phyloP scores from a whole-genome alignment of 2,113 vertebrate species.

The Xiphophorus maculatus region DNA sequence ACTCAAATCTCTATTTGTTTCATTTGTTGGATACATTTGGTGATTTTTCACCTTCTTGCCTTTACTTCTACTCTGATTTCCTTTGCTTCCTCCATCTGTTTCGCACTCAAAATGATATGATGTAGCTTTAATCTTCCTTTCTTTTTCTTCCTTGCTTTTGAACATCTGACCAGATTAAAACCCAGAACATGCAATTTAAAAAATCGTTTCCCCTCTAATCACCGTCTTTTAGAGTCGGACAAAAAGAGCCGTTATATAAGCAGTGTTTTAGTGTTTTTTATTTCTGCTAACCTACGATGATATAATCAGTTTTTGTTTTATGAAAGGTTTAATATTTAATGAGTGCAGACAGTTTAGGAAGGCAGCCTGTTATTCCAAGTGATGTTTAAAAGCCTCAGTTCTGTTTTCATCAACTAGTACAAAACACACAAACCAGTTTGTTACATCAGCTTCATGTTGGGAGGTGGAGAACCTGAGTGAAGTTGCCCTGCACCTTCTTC shows the following conservation, averaged over 20 bases:
- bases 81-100: no score
- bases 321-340: not conserved
- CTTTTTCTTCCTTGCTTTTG: slow-evolving; percentile 8
- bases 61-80: no score
- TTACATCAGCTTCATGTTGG: not conserved
- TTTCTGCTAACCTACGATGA: not conserved
- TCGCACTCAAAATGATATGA: no score
- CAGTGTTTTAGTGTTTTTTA: not conserved
- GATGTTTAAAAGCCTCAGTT: not conserved
- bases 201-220: not conserved
- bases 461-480: not conserved
- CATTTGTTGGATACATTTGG: not conserved
- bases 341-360: not conserved
- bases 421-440: not conserved
- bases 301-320: not conserved
- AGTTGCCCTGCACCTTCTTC: no score
- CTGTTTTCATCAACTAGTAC: not conserved
- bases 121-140: no score
- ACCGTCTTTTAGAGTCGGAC: not conserved
- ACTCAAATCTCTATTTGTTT: not conserved
- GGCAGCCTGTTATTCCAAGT: not conserved
- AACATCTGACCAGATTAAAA: slow-evolving; percentile 20
- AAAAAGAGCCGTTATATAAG: no score
- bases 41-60: no score
- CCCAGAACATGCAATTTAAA: not conserved